These are phyloP conservation scores for Channallabes apus DNA, from an alignment of 2,797 vertebrate genomes.

Conservation along the genomic window DNA sequence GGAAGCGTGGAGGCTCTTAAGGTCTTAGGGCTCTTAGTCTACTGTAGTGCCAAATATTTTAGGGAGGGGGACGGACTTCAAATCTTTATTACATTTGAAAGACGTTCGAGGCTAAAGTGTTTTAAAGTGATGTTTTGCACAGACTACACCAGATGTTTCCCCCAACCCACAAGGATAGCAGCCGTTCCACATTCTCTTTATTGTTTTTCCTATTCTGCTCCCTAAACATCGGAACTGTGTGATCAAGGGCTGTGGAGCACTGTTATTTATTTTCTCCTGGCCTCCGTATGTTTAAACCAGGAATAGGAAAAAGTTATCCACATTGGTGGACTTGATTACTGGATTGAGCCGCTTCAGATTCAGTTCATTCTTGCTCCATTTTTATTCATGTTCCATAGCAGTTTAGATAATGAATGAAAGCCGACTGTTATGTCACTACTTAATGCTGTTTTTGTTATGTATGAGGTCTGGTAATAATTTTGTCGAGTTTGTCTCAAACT, in stretches of 20 bases:
- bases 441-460: neutral
- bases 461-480: neutral
- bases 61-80: neutral
- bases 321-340: neutral
- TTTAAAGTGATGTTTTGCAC: constrained; percentile 4
- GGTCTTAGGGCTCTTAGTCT: neutral
- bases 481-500: neutral
- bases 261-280: constrained; percentile 14
- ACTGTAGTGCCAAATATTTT: neutral
- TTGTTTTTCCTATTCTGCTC: neutral
- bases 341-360: neutral
- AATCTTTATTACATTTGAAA: neutral
- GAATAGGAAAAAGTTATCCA: neutral
- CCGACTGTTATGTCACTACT: neutral
- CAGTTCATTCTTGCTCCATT: neutral
- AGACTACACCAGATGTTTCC: neutral
- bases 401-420: neutral
- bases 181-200: neutral
- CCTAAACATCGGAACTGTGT: neutral
- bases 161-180: neutral
- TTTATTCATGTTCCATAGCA: neutral
- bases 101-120: neutral
- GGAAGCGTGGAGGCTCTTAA: too few species aligned
- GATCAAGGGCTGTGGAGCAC: constrained; percentile 25
- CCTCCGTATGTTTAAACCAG: neutral